A percentile compares a stretch with the other conserved stretches of the same genome.
Conservation (phyloP, 2,113 vertebrate species). For the Silurus glanis region DNA sequence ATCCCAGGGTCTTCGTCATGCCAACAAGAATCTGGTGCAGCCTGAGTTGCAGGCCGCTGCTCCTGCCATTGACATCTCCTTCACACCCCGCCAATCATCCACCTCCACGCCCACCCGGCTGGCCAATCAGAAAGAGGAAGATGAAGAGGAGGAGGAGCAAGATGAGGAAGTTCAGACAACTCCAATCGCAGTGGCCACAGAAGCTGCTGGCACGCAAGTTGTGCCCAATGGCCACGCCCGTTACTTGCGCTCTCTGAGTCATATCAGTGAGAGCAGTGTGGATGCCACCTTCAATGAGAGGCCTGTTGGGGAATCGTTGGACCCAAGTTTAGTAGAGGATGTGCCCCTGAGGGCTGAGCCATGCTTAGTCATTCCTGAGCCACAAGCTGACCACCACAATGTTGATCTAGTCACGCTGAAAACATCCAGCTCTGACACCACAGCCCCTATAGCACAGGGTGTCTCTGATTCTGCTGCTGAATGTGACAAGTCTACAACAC, state of each 20-base stretch:
- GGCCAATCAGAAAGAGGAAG: conserved; percentile 44
- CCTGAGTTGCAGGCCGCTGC: conserved; percentile 75
- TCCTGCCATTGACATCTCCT: conserved; percentile 80
- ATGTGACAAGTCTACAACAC: conserved; percentile 22
- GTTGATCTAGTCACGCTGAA: neutral
- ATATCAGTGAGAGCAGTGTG: conserved; percentile 89
- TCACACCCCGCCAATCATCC: conserved; percentile 72
- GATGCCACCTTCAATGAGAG: conserved; percentile 70
- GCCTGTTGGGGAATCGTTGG: conserved; percentile 41
- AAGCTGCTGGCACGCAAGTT: conserved; percentile 42
- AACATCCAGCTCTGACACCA: conserved; percentile 4
- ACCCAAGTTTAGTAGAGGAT: conserved; percentile 62
- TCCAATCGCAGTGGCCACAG: conserved; percentile 42
- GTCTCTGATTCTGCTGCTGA: neutral
- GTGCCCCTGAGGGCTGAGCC: conserved; percentile 42
- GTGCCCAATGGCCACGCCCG: conserved; percentile 74
- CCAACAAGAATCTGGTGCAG: conserved; percentile 76
- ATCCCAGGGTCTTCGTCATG: conserved; percentile 71
- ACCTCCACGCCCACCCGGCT: conserved; percentile 47
- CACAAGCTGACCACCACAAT: conserved; percentile 8
- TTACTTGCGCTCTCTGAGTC: conserved; percentile 88
- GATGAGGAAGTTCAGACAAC: conserved; percentile 28
- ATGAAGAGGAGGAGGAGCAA: conserved; percentile 60
- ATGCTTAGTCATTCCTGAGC: conserved; percentile 26
- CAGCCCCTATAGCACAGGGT: neutral